Percentiles rank a stretch among this genome's conserved stretches.
Evolutionary conservation across 1,140 invertebrate genomes (phyloP).

Genomic region (Marisa cornuarietis): DNA sequence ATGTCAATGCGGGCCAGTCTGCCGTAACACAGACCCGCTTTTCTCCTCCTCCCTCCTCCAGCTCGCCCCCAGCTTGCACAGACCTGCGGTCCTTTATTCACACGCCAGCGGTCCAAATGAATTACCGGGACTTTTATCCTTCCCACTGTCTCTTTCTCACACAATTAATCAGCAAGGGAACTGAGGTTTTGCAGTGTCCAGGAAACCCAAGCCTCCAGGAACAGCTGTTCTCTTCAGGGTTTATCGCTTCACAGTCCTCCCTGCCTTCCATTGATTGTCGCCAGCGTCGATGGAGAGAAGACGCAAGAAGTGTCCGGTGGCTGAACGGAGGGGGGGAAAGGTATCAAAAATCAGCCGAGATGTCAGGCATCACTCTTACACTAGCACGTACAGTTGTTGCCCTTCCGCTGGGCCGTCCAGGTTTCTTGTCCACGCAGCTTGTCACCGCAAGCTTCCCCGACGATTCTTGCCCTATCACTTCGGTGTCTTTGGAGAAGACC

Average conservation of each 20-base stretch:
- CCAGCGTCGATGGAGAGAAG: neutral
- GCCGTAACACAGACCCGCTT: too few relatives aligned
- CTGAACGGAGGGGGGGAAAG: neutral
- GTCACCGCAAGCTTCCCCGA: too few relatives aligned
- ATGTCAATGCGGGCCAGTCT: too few relatives aligned
- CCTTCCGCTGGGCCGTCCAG: too few relatives aligned
- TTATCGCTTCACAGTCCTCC: neutral
- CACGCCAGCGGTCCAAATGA: neutral
- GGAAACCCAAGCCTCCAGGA: slow-evolving; percentile 1
- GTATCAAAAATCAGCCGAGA: neutral
- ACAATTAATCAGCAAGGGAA: slow-evolving; percentile 16
- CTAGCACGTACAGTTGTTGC: neutral
- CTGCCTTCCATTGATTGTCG: neutral
- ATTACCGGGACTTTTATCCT: slow-evolving; percentile 12
- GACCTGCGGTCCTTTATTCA: neutral
- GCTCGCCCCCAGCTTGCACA: too few relatives aligned
- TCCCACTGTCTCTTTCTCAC: slow-evolving; percentile 19
- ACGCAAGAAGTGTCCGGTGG: neutral
- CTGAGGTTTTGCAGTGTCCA: neutral
- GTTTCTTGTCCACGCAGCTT: too few relatives aligned
- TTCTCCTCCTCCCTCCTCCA: too few relatives aligned
- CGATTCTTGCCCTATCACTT: too few relatives aligned
- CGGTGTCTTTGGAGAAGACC: too few relatives aligned
- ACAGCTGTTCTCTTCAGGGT: slow-evolving; percentile 17
- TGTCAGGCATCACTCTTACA: neutral